These are phyloP conservation scores for Agrotis ipsilon DNA, from an alignment of 2,888 invertebrate genomes.

Conservation along the genomic window DNA sequence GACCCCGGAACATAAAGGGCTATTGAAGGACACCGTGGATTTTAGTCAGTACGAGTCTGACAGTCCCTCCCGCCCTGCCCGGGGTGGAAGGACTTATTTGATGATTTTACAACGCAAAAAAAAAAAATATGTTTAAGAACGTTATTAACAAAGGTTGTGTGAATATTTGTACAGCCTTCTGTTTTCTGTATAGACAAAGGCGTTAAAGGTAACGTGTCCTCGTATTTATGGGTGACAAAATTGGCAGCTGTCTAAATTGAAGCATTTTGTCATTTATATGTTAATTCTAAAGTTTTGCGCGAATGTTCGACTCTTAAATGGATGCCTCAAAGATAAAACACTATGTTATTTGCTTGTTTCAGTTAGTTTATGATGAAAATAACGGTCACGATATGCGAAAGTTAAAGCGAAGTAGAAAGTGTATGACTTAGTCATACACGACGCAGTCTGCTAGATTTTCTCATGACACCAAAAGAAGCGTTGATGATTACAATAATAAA, in stretches of 20 bases:
- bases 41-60: too few species aligned
- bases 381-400: constrained; percentile 31
- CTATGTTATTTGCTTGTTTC: not conserved
- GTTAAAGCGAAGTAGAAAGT: constrained; percentile 40
- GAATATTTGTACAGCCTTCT: constrained; percentile 34
- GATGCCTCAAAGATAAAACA: not conserved
- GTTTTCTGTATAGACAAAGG: constrained; percentile 25
- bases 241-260: constrained; percentile 7
- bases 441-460: constrained; percentile 20
- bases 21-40: too few species aligned
- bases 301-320: not conserved
- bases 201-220: constrained; percentile 30
- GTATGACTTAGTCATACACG: constrained; percentile 35
- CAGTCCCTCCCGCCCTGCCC: too few species aligned
- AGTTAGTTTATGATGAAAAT: constrained; percentile 20
- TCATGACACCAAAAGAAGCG: constrained; percentile 25
- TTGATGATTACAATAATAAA: constrained; percentile 18
- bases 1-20: too few species aligned
- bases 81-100: too few species aligned
- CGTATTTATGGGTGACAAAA: constrained; percentile 21
- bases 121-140: constrained; percentile 15
- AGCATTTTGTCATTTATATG: constrained; percentile 16
- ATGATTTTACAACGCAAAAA: too few species aligned
- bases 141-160: constrained; percentile 30
- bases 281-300: constrained; percentile 18